Conservation (phyloP, 1,140 invertebrate genomes). For the Penaeus vannamei region DNA sequence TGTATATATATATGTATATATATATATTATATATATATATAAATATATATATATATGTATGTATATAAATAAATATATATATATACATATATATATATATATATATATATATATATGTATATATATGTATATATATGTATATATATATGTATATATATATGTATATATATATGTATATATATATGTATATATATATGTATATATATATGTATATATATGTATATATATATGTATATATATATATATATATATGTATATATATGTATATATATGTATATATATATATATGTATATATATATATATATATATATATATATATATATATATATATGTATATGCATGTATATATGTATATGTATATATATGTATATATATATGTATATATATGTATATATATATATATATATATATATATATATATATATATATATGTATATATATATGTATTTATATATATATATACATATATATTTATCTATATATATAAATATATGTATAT, state of each 20-base stretch:
- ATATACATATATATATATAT: too few relatives aligned
- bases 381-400: too few relatives aligned
- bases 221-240: slow-evolving; percentile 35
- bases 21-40: too few relatives aligned
- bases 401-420: too few relatives aligned
- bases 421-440: not conserved
- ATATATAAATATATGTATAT: slow-evolving; percentile 52
- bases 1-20: too few relatives aligned
- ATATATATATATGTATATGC: not conserved
- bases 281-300: slow-evolving; percentile 38
- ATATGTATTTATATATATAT: slow-evolving; percentile 31
- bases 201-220: not conserved
- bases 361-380: too few relatives aligned
- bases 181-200: not conserved
- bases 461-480: too few relatives aligned
- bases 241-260: slow-evolving; percentile 38
- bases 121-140: not conserved
- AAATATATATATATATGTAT: too few relatives aligned
- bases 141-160: not conserved
- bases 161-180: not conserved
- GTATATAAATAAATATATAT: too few relatives aligned
- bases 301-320: slow-evolving; percentile 2
- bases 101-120: not conserved
- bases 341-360: not conserved
- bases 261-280: slow-evolving; percentile 36